Conservation (phyloP, 1,140 invertebrate species). For the Drosophila novamexicana region DNA sequence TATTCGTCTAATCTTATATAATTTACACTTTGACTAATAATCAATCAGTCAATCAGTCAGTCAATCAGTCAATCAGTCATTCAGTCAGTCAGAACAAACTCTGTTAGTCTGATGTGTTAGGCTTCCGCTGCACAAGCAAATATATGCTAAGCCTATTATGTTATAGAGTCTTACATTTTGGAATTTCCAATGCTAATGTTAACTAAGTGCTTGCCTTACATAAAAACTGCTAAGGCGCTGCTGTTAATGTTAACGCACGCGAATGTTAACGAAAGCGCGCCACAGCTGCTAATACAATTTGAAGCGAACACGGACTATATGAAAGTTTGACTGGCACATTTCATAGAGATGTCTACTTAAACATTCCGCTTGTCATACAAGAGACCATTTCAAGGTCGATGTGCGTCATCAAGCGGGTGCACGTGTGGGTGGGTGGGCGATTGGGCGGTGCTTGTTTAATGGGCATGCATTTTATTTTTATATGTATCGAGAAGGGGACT, state of each 20-base stretch:
- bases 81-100: no score
- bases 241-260: not conserved
- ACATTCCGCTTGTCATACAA: constrained; percentile 14
- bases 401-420: constrained; percentile 20
- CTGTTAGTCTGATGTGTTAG: not conserved
- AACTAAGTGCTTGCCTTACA: not conserved
- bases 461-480: constrained; percentile 32
- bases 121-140: not conserved
- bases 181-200: not conserved
- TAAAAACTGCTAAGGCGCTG: not conserved
- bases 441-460: constrained; percentile 15
- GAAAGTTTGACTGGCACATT: not conserved
- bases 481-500: constrained; percentile 13
- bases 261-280: not conserved
- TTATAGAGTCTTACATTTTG: not conserved
- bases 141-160: not conserved
- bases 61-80: no score
- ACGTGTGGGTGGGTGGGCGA: not conserved
- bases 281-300: not conserved
- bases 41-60: no score
- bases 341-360: constrained; percentile 33
- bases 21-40: no score
- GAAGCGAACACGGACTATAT: not conserved
- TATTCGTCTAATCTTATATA: no score
- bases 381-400: constrained; percentile 11